Percentiles rank a stretch among this genome's conserved stretches.
Evolutionary conservation across 1,140 invertebrate species (phyloP).

Genomic region (Drosophila azteca): DNA sequence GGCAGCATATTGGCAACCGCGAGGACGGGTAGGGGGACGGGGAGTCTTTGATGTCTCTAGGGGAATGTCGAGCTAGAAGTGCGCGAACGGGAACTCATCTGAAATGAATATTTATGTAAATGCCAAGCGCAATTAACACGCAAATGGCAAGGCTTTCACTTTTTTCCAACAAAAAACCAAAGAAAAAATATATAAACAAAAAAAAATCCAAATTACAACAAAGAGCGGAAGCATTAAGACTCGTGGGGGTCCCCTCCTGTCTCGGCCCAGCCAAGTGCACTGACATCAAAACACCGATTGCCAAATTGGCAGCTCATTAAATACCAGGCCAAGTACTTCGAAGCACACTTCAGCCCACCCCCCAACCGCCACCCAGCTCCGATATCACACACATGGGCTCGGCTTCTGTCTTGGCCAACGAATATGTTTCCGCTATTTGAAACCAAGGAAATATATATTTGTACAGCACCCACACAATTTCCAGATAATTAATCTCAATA

Average conservation of each 20-base stretch:
- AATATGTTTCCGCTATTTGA: conserved; percentile 60
- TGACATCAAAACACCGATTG: conserved; percentile 79
- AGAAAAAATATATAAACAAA: conserved; percentile 34
- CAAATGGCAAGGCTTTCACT: conserved; percentile 63
- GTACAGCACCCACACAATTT: background rate
- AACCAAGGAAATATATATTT: conserved; percentile 39
- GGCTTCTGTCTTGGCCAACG: conserved; percentile 26
- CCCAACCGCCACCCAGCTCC: no score
- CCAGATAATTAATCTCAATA: conserved; percentile 22
- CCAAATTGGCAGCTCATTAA: conserved; percentile 70
- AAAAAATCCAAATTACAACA: conserved; percentile 27
- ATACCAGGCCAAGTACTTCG: conserved; percentile 58
- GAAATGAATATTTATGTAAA: conserved; percentile 63
- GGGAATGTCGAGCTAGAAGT: background rate
- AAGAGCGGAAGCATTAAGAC: conserved; percentile 55
- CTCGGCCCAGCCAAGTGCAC: conserved; percentile 54
- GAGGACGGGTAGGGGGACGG: conserved; percentile 5
- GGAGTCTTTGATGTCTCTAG: conserved; percentile 57
- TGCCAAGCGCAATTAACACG: conserved; percentile 66
- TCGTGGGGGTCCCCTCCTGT: conserved; percentile 24
- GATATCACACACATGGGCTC: conserved; percentile 7
- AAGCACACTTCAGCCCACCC: conserved; percentile 36
- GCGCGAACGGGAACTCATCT: conserved; percentile 38
- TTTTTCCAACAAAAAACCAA: conserved; percentile 15
- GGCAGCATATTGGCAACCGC: conserved; percentile 30